Conservation (phyloP, 2,888 invertebrate species). For the Heliconius ethilla region DNA sequence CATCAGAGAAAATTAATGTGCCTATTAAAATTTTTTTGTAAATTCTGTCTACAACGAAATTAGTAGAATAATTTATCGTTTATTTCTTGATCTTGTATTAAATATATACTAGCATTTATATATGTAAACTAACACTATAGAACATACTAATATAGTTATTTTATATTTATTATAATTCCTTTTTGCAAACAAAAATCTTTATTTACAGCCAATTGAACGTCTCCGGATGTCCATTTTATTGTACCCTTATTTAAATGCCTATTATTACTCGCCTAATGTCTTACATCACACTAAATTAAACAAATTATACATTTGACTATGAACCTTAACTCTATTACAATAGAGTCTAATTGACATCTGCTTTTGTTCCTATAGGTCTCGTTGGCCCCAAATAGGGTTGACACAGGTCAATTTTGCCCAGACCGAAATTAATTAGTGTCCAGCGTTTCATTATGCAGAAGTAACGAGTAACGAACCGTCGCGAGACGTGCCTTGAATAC, state of each 20-base stretch:
- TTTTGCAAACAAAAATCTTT: neutral
- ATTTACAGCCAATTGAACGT: neutral
- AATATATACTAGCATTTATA: too few species aligned
- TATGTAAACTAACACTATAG: too few species aligned
- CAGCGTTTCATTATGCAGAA: constrained; percentile 61
- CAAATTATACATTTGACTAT: neutral
- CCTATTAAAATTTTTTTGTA: neutral
- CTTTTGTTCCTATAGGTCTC: constrained; percentile 17
- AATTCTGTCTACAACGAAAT: neutral
- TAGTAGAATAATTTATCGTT: too few species aligned
- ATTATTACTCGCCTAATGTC: constrained; percentile 11
- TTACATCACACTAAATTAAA: constrained; percentile 20
- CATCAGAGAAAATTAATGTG: neutral
- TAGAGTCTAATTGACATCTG: neutral
- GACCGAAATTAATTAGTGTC: constrained; percentile 69
- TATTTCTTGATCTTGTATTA: too few species aligned
- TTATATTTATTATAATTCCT: neutral
- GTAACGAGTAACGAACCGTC: constrained; percentile 33
- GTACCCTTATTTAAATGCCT: constrained; percentile 17
- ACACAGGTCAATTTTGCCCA: constrained; percentile 66
- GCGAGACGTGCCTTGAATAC: constrained; percentile 4
- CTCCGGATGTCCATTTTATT: constrained; percentile 11
- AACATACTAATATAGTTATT: neutral
- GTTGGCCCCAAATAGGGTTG: constrained; percentile 29
- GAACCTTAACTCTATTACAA: neutral